Base-by-base conservation (phyloP, 2,797 vertebrate genomes). In the Aphelocoma californica region DNA sequence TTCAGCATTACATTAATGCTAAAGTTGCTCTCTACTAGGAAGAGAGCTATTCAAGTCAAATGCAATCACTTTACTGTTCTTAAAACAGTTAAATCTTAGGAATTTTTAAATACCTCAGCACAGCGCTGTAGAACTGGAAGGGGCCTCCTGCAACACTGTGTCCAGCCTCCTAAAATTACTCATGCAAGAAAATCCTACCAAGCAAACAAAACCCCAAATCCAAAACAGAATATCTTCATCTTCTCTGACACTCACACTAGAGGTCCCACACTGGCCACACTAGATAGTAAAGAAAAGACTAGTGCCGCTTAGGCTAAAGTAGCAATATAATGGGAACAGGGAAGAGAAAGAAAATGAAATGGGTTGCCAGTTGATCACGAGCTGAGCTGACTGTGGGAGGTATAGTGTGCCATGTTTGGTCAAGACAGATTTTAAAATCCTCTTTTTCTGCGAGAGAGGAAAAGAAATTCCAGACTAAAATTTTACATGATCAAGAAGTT, bases 161-260 rank as follows among this genome's bases (percentile, higher is more conserved):
- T 62, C 42, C 34, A 69, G 13, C 7, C 6, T 42, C 12, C 48
- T 74, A 44, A 66, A 89, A 81, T n/a, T 51, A 31, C 9, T 40
- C 1, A 2, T 51, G 42, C 0, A 31, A 53, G 84, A 83, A 36
- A 17, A 0, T 5, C 7, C 11, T 14, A 8, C 9, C 10, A 44
- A 36, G 19, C 5, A 42, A 54, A n/a, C 4, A 42, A 47, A 44
- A 6, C 4, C 18, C 12, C 18, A 58, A 62, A 50, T 58, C 3
- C 10, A 24, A 70, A 84, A 0, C 6, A 36, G 23, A 81, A 23
- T 21, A 65, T 6, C 14, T 67, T 56, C 5, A 2, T 18, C 29
- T 64, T 38, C 36, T 65, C 28, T 64, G 29, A 9, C 3, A 10
- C 8, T 81, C 53, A 47, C 21, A 32, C 10, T 58, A 12, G 14